A percentile compares a stretch with the other conserved stretches of the same genome.
Conservation (phyloP, 2,797 vertebrate species). For the Remorina albescens region DNA sequence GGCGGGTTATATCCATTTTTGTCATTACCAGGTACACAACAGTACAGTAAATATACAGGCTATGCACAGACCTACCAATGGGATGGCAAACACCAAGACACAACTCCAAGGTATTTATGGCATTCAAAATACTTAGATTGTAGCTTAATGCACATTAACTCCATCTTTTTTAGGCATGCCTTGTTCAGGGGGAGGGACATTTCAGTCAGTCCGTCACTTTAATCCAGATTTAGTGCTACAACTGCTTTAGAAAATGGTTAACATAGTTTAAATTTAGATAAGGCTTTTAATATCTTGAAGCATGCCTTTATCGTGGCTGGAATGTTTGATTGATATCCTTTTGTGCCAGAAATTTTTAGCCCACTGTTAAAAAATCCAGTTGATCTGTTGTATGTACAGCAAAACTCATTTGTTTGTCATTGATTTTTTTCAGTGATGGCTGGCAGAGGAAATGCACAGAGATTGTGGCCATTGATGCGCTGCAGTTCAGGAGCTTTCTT, state of each 20-base stretch:
- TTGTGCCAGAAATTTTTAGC: too few relatives aligned
- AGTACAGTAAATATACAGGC: constrained; percentile 80
- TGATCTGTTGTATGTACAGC: not conserved
- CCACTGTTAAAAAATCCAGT: not conserved
- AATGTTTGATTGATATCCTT: too few relatives aligned
- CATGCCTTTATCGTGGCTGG: too few relatives aligned
- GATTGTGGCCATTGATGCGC: constrained; percentile 95
- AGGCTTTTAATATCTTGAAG: too few relatives aligned
- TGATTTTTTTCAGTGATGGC: constrained; percentile 82
- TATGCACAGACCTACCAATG: constrained; percentile 81
- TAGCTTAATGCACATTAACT: not conserved
- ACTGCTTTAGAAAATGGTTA: too few relatives aligned
- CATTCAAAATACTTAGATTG: not conserved
- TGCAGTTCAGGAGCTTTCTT: constrained; percentile 89
- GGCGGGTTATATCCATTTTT: constrained; percentile 18
- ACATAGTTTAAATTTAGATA: too few relatives aligned
- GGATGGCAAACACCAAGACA: constrained; percentile 67
- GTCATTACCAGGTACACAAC: constrained; percentile 88
- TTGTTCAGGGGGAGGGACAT: not conserved
- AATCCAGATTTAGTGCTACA: not conserved
- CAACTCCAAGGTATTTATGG: constrained; percentile 69
- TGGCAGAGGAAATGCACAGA: constrained; percentile 93
- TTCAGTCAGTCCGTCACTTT: not conserved
- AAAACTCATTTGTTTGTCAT: not conserved
- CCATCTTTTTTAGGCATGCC: not conserved